A percentile compares a stretch with the other conserved stretches of the same genome.
These are phyloP conservation scores for Tetranychus piercei DNA, from an alignment of 2,888 invertebrate genomes.

Conservation along the genomic window DNA sequence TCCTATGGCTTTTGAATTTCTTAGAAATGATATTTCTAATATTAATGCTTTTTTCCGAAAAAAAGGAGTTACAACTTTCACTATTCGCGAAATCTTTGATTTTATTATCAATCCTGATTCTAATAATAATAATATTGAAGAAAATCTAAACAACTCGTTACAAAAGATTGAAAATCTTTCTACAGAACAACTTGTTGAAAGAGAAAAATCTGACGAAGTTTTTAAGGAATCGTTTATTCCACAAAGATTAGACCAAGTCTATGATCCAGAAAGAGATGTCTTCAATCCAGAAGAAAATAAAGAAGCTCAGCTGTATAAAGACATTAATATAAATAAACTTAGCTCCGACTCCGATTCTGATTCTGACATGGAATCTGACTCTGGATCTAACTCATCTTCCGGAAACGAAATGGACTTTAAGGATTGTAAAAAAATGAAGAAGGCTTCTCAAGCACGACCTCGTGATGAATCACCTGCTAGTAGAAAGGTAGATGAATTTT, in stretches of 20 bases:
- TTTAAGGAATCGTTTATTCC: constrained; percentile 88
- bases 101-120: constrained; percentile 83
- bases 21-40: constrained; percentile 41
- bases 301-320: constrained; percentile 54
- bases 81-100: constrained; percentile 76
- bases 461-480: constrained; percentile 37
- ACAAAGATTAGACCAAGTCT: constrained; percentile 66
- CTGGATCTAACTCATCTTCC: background rate
- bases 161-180: constrained; percentile 47
- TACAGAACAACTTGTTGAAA: constrained; percentile 45
- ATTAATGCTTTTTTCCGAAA: constrained; percentile 32
- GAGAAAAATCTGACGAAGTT: constrained; percentile 66
- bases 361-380: background rate
- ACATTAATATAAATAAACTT: background rate
- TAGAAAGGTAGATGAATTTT: constrained; percentile 30
- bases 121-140: constrained; percentile 56
- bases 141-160: constrained; percentile 48
- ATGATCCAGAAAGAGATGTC: constrained; percentile 68
- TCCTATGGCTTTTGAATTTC: constrained; percentile 40
- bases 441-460: constrained; percentile 30
- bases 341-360: background rate
- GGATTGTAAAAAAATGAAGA: constrained; percentile 23
- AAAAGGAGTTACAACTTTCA: constrained; percentile 64
- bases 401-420: constrained; percentile 17
- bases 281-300: constrained; percentile 54